Conservation (phyloP, 2,797 vertebrate genomes). For the Sarcoramphus papa region DNA sequence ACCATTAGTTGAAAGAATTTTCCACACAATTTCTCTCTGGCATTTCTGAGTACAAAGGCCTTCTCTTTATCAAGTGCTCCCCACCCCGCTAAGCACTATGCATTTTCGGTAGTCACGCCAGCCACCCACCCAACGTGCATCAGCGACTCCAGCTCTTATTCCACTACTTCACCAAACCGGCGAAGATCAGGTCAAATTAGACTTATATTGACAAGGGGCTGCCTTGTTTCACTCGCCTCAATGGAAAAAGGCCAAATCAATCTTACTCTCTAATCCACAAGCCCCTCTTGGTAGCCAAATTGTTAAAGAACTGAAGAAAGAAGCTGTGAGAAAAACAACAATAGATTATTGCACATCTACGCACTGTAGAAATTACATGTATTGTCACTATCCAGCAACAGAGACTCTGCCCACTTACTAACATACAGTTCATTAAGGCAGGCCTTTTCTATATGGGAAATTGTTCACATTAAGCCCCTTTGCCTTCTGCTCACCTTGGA, state of each 20-base stretch:
- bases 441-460: not conserved
- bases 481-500: not conserved
- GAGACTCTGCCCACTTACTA: not conserved
- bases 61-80: slow-evolving; percentile 4
- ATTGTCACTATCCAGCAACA: not conserved
- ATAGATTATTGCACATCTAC: not conserved
- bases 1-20: slow-evolving; percentile 66
- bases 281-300: not conserved
- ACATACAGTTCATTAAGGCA: not conserved
- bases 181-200: not conserved
- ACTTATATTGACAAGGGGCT: not conserved
- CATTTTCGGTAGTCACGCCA: not conserved
- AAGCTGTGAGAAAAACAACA: not conserved
- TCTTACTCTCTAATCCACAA: not conserved
- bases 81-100: not conserved
- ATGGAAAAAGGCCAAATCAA: not conserved
- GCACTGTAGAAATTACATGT: not conserved
- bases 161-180: not conserved
- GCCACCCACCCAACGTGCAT: not conserved
- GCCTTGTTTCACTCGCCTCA: not conserved
- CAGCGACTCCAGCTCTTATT: not conserved
- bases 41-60: slow-evolving; percentile 30
- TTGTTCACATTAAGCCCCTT: not conserved
- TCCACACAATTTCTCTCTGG: slow-evolving; percentile 56
- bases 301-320: not conserved